Evolutionary conservation across 2,113 vertebrate species (phyloP).

Genomic region (Erpornis zantholeuca): DNA sequence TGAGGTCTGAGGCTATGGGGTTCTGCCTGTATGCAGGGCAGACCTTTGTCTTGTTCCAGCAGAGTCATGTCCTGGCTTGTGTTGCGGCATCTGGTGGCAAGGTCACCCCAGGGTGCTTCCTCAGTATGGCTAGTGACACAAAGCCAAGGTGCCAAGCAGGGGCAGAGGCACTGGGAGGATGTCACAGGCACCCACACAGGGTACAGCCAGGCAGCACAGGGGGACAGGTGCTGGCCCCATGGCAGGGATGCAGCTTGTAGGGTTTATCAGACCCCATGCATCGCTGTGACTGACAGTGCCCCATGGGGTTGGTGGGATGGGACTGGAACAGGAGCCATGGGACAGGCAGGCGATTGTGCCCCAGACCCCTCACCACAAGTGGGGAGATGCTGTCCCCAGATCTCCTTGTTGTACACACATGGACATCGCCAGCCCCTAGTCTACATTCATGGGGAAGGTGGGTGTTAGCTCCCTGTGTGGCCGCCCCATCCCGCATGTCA

Average conservation of each 20-base stretch:
- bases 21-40: background rate
- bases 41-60: background rate
- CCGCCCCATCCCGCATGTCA: fast-evolving
- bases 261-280: background rate
- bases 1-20: background rate
- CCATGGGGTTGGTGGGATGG: fast-evolving
- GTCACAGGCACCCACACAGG: fast-evolving
- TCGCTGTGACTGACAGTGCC: background rate
- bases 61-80: background rate
- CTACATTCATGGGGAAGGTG: background rate
- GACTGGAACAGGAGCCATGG: background rate
- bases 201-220: background rate
- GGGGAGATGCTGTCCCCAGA: background rate
- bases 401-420: background rate
- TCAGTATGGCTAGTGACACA: background rate
- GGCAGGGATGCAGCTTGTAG: background rate
- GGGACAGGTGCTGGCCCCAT: background rate
- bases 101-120: background rate
- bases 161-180: background rate
- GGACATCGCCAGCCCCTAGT: background rate
- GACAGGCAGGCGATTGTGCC: background rate
- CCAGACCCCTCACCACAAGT: background rate
- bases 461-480: background rate
- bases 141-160: background rate
- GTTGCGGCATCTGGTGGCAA: background rate